Base-by-base conservation (phyloP, 2,888 invertebrate genomes). In the Drosophila atroscutellata region DNA sequence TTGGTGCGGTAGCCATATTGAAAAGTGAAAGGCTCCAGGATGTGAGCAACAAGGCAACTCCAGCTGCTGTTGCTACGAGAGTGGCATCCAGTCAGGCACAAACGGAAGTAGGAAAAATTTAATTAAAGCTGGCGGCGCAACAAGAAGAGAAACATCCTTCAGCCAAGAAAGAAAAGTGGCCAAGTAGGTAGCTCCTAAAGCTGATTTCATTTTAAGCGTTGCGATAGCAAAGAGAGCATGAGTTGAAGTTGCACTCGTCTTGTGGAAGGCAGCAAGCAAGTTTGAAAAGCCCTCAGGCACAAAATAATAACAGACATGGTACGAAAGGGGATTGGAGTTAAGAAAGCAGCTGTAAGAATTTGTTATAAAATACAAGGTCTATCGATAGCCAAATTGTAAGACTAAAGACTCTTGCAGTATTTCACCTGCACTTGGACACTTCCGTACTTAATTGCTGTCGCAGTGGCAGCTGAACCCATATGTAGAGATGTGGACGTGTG, bases 91-190 rank as follows among this genome's bases (percentile, higher is more conserved):
- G 64, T 32, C 62, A 58, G 49, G 62, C 67, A 61, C 32, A 71
- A 81, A 68, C 81, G 83, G 85, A 86, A 88, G 86, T 80, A 69
- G 61, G 56, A 88, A 83, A 89, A 88, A 89, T 86, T 89, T 86
- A 86, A 86, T 86, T 86, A 86, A 88, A 86, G 81, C 88, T 71
- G 66, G 47, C 90, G 63, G 42, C 72, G 63, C 89, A 74, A 70
- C 77, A 71, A 83, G 90, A 42, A 52, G 47, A 50, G 61, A 32
- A 62, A 59, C 73, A 51, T 72, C 52, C 15, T 24, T 45, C 30
- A 55, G 47, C 24, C 56, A 62, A 30, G 50, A 28, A 54, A 20
- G 51, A 52, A 47, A 64, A 66, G 47, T 59, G 75, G 78, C 52
- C 60, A 62, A 68, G 80, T 59, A 72, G 75, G 32, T 20, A 26